A percentile compares a stretch with the other conserved stretches of the same genome.
Evolutionary conservation across 2,113 vertebrate genomes (phyloP).

Genomic region (Cyprinodon variegatus): DNA sequence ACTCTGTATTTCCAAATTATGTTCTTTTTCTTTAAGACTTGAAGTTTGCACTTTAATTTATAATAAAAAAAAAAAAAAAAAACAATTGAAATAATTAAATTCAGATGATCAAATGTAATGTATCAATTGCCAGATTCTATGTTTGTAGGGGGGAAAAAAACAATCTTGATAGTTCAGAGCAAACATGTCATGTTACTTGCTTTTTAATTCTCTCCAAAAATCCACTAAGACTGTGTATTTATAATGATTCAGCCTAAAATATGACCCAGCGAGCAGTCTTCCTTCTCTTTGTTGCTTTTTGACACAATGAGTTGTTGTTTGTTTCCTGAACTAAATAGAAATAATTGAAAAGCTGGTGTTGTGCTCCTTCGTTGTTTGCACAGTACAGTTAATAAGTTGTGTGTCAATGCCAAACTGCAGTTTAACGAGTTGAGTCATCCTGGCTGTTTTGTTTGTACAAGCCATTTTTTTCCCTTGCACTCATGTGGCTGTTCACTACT

Average conservation of each 20-base stretch:
- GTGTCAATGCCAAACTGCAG: slow-evolving; percentile 37
- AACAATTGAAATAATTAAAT: neutral
- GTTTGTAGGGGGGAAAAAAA: no score
- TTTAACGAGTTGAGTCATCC: slow-evolving; percentile 63
- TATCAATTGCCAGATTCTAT: neutral
- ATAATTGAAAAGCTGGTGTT: slow-evolving; percentile 38
- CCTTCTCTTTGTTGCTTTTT: slow-evolving; percentile 1
- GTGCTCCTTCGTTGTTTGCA: slow-evolving; percentile 18
- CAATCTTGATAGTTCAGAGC: neutral
- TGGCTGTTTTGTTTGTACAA: slow-evolving; percentile 49
- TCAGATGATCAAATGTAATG: neutral
- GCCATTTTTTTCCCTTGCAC: slow-evolving; percentile 53
- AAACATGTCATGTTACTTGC: neutral
- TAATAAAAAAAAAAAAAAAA: neutral
- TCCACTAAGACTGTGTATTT: slow-evolving; percentile 11
- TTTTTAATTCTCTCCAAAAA: neutral
- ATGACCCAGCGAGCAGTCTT: neutral
- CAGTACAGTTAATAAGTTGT: slow-evolving; percentile 45
- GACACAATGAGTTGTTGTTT: neutral
- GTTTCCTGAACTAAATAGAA: slow-evolving; percentile 27
- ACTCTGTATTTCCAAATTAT: neutral
- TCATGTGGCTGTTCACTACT: slow-evolving; percentile 57
- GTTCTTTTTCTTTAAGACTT: no score
- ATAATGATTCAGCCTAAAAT: slow-evolving; percentile 16
- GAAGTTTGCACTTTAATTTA: no score